A percentile compares a stretch with the other conserved stretches of the same genome.
Evolutionary conservation across 2,888 invertebrate species (phyloP).

Genomic region (Mesorhabditis belari): DNA sequence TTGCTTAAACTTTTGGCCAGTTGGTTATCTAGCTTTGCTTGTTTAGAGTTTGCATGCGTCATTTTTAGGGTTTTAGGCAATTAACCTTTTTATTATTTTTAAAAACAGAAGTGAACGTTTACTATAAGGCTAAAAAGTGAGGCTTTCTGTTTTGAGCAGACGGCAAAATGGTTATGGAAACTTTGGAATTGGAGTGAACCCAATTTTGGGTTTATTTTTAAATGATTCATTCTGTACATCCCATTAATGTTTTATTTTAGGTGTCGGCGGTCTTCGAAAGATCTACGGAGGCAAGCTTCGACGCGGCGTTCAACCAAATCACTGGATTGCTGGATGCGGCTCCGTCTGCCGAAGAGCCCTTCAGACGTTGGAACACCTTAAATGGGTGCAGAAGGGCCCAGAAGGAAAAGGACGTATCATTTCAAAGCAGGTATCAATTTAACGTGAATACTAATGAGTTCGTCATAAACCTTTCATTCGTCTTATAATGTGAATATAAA

Average conservation of each 20-base stretch:
- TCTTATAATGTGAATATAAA: background rate
- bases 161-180: no score
- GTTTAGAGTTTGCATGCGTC: no score
- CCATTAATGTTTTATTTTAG: slow-evolving; percentile 38
- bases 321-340: slow-evolving; percentile 84
- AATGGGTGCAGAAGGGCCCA: slow-evolving; percentile 80
- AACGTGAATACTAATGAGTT: background rate
- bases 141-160: no score
- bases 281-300: slow-evolving; percentile 94
- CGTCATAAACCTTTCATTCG: background rate
- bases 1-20: background rate
- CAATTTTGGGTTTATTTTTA: no score
- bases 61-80: no score
- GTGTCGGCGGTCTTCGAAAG: slow-evolving; percentile 84
- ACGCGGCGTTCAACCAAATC: slow-evolving; percentile 89
- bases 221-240: no score
- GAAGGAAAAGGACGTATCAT: slow-evolving; percentile 59
- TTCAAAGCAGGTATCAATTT: slow-evolving; percentile 47
- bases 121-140: no score
- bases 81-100: no score
- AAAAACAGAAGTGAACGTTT: no score
- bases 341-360: slow-evolving; percentile 85
- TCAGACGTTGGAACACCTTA: slow-evolving; percentile 72
- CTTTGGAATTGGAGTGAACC: no score
- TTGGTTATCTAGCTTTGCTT: no score